These are phyloP conservation scores for Bellardia pandia DNA, from an alignment of 2,888 invertebrate genomes.

Conservation along the genomic window DNA sequence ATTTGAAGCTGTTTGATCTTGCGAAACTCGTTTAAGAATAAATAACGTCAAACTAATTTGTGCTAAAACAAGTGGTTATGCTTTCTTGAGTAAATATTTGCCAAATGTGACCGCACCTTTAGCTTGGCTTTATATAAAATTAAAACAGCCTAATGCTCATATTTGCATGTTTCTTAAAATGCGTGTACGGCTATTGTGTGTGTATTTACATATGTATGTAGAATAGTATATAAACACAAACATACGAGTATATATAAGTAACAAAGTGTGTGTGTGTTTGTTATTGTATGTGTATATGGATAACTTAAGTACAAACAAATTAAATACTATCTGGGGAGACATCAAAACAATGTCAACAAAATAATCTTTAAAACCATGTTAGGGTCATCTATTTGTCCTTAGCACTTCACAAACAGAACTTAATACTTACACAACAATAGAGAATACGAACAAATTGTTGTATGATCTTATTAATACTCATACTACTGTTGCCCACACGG, in stretches of 20 bases:
- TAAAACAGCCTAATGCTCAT: too few species aligned
- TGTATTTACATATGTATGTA: background rate
- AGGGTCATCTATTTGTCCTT: slow-evolving; percentile 63
- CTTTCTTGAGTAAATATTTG: too few species aligned
- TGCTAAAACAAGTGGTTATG: too few species aligned
- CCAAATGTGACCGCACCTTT: too few species aligned
- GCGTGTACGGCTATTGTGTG: background rate
- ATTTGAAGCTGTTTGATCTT: too few species aligned
- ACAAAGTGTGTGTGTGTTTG: background rate
- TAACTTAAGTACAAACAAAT: slow-evolving; percentile 62
- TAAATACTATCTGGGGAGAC: slow-evolving; percentile 70
- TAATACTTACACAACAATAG: slow-evolving; percentile 23
- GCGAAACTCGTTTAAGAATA: too few species aligned
- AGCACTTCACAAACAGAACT: slow-evolving; percentile 59
- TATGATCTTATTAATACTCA: slow-evolving; percentile 55
- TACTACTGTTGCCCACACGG: slow-evolving; percentile 28
- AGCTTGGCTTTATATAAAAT: too few species aligned
- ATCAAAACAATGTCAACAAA: slow-evolving; percentile 70
- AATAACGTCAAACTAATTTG: too few species aligned
- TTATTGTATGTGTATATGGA: slow-evolving; percentile 24
- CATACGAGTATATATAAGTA: background rate
- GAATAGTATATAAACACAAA: slow-evolving; percentile 12
- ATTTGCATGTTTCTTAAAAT: background rate
- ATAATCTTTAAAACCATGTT: slow-evolving; percentile 69
- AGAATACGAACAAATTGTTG: slow-evolving; percentile 58